A percentile compares a stretch with the other conserved stretches of the same genome.
Evolutionary conservation across 2,797 vertebrate genomes (phyloP).

Genomic region (Intellagama lesueurii): DNA sequence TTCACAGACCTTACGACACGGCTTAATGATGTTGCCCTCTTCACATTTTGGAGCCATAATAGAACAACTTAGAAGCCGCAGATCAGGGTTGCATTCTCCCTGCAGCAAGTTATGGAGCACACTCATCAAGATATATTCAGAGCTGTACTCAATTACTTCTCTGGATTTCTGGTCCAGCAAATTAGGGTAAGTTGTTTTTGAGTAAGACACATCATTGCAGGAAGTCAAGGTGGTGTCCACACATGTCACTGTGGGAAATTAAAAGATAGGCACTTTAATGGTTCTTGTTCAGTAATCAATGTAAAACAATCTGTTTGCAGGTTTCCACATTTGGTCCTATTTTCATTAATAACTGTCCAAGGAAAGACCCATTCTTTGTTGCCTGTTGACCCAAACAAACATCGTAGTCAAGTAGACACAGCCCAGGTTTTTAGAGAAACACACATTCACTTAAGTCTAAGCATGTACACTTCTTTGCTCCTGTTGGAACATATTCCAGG

Average conservation of each 20-base stretch:
- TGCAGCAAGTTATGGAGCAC: slow-evolving; percentile 91
- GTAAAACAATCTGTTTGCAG: neutral
- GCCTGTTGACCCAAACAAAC: neutral
- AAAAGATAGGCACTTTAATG: slow-evolving; percentile 18
- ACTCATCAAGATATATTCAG: slow-evolving; percentile 92
- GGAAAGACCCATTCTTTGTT: neutral
- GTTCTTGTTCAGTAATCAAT: neutral
- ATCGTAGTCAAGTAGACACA: neutral
- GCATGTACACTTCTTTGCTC: neutral
- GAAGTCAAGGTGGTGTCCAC: slow-evolving; percentile 85
- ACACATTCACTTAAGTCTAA: neutral
- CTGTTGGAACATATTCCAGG: neutral
- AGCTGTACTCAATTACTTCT: slow-evolving; percentile 86
- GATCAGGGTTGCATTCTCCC: slow-evolving; percentile 93
- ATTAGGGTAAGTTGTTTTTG: slow-evolving; percentile 87
- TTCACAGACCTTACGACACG: slow-evolving; percentile 90
- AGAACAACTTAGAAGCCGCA: slow-evolving; percentile 92
- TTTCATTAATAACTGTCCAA: neutral
- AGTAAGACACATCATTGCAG: slow-evolving; percentile 88
- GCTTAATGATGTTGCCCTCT: slow-evolving; percentile 79
- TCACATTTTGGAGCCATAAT: slow-evolving; percentile 90
- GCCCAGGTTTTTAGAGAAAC: neutral
- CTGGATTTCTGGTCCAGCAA: slow-evolving; percentile 86
- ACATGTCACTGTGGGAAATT: slow-evolving; percentile 79
- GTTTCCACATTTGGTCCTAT: neutral